Conservation (phyloP, 2,888 invertebrate species). For the Platycnemis pennipes region DNA sequence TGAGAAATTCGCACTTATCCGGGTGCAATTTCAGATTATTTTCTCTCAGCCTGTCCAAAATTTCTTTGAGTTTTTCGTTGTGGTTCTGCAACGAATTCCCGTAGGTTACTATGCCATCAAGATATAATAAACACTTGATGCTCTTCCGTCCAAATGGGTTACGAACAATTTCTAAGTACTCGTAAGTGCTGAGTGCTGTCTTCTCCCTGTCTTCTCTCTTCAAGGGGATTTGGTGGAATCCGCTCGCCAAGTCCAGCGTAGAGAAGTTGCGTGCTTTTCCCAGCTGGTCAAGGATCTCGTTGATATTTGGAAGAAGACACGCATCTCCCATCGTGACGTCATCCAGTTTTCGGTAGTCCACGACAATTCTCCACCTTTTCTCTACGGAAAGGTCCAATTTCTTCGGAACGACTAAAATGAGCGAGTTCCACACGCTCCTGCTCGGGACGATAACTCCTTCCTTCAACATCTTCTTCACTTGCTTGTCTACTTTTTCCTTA, state of each 20-base stretch:
- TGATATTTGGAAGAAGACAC: no score
- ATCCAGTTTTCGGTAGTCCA: no score
- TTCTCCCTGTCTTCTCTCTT: background rate
- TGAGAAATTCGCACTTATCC: constrained; percentile 75
- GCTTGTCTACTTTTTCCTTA: background rate
- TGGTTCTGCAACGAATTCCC: constrained; percentile 71
- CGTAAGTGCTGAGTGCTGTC: no score
- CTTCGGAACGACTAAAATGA: no score
- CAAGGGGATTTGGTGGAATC: background rate
- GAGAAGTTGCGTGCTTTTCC: constrained; percentile 22
- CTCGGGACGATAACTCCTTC: background rate
- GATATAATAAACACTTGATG: constrained; percentile 75
- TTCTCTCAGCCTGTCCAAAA: constrained; percentile 73
- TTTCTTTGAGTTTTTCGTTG: constrained; percentile 72
- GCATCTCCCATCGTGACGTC: no score
- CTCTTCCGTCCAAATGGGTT: constrained; percentile 72
- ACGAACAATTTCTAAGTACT: no score
- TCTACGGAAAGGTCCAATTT: no score
- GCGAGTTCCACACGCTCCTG: no score
- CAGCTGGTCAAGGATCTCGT: background rate
- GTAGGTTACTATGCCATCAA: constrained; percentile 76
- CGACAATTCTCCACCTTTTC: no score
- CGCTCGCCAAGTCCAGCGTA: background rate
- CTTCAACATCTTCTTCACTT: background rate
- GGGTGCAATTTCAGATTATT: constrained; percentile 74